These are phyloP conservation scores for Galeruca laticollis DNA, from an alignment of 2,888 invertebrate genomes.

Conservation along the genomic window DNA sequence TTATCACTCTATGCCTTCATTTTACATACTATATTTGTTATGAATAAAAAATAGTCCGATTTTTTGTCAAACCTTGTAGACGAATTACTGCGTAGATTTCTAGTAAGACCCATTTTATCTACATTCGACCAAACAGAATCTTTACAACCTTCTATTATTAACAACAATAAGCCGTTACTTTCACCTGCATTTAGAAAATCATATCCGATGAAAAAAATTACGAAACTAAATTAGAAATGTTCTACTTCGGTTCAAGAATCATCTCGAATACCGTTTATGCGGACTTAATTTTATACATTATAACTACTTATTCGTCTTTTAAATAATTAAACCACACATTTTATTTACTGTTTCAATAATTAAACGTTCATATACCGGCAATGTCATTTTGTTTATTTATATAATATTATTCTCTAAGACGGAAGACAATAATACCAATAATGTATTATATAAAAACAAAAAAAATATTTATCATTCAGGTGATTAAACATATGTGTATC, in stretches of 20 bases:
- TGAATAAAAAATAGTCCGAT: not conserved
- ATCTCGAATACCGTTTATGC: slow-evolving; percentile 12
- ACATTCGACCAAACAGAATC: slow-evolving; percentile 8
- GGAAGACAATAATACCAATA: no score
- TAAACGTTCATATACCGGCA: no score
- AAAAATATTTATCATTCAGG: no score
- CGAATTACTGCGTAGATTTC: slow-evolving; percentile 24
- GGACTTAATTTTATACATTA: not conserved
- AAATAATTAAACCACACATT: not conserved
- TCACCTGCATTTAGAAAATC: slow-evolving; percentile 52
- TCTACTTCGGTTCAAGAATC: slow-evolving; percentile 43
- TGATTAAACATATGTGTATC: no score
- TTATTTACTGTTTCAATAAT: no score
- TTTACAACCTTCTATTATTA: slow-evolving; percentile 30
- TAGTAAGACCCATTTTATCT: slow-evolving; percentile 33
- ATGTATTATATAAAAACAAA: no score
- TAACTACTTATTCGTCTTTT: not conserved
- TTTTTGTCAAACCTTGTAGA: not conserved
- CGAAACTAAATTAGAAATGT: slow-evolving; percentile 53
- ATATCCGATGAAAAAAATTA: slow-evolving; percentile 46
- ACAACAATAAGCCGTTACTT: slow-evolving; percentile 44
- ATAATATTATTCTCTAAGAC: no score
- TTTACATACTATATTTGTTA: no score
- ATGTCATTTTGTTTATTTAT: no score
- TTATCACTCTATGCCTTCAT: no score